Evolutionary conservation across 2,797 vertebrate species (phyloP).

Genomic region (Acanthornis magna): DNA sequence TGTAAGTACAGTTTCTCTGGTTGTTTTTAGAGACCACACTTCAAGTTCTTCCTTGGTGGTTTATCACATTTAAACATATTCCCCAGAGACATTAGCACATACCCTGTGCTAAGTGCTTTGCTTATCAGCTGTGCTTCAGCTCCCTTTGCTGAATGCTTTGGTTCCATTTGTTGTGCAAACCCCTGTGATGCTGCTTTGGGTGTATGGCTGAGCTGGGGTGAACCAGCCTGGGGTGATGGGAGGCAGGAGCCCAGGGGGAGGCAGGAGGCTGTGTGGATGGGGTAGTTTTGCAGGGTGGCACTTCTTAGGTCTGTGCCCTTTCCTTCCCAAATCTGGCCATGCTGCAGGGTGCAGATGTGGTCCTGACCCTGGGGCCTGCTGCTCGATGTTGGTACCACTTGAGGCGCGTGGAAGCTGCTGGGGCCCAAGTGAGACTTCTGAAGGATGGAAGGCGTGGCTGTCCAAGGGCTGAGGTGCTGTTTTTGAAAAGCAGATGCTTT

Average conservation of each 20-base stretch:
- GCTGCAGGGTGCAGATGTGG: neutral
- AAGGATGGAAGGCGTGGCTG: neutral
- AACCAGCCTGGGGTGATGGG: neutral
- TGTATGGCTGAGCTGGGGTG: neutral
- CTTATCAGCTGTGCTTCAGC: slow-evolving; percentile 16
- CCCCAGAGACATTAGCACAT: neutral
- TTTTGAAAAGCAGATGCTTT: neutral
- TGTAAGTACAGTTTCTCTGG: neutral
- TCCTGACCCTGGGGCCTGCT: neutral
- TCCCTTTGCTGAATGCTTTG: neutral
- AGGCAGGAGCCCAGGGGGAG: neutral
- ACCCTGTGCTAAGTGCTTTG: slow-evolving; percentile 30
- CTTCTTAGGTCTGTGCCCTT: neutral
- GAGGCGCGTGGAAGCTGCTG: fast-evolving
- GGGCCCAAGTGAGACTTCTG: neutral
- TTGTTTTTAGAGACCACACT: neutral
- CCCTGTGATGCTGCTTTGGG: neutral
- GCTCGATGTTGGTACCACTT: neutral
- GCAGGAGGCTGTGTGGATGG: neutral
- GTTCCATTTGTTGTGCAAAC: neutral
- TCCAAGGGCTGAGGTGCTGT: neutral
- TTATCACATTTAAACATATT: slow-evolving; percentile 38
- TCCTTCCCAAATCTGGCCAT: neutral
- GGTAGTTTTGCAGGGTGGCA: neutral
- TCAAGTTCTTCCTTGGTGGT: neutral